Conservation (phyloP, 1,140 invertebrate genomes). For the Lordiphosa clarofinis region DNA sequence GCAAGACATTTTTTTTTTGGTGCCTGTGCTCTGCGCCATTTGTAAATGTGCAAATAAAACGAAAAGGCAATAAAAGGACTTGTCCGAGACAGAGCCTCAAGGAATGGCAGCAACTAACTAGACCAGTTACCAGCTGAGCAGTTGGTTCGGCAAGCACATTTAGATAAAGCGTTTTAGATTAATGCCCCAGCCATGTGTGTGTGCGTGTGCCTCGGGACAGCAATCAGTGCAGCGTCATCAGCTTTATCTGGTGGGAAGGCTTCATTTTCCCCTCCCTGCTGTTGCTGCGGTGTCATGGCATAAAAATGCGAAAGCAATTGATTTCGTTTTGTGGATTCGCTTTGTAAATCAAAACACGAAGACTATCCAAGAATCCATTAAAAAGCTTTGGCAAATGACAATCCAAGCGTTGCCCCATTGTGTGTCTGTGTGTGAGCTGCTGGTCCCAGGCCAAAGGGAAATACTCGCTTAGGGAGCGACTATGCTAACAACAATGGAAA, state of each 20-base stretch:
- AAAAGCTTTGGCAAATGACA: constrained; percentile 48
- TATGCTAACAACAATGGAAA: constrained; percentile 32
- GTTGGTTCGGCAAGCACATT: constrained; percentile 54
- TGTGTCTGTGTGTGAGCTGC: no score
- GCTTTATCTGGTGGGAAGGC: constrained; percentile 19
- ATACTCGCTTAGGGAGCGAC: constrained; percentile 40
- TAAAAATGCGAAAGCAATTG: constrained; percentile 39
- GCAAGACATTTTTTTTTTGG: constrained; percentile 38
- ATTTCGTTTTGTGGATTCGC: constrained; percentile 21
- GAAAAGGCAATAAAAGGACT: constrained; percentile 61
- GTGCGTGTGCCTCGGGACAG: constrained; percentile 36
- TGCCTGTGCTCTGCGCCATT: constrained; percentile 52
- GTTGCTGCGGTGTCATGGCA: no score
- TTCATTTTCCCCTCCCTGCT: neutral
- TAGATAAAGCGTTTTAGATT: constrained; percentile 77
- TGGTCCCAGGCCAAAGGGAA: constrained; percentile 1
- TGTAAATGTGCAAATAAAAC: constrained; percentile 75
- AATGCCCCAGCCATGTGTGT: constrained; percentile 49
- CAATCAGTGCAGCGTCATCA: constrained; percentile 73
- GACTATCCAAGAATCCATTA: constrained; percentile 49
- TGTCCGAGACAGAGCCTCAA: constrained; percentile 13
- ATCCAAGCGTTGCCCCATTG: constrained; percentile 27
- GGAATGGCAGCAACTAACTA: neutral
- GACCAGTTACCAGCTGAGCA: constrained; percentile 23
- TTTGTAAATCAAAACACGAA: constrained; percentile 65